Conservation (phyloP, 2,888 invertebrate species). For the Ethmia dodecea region DNA sequence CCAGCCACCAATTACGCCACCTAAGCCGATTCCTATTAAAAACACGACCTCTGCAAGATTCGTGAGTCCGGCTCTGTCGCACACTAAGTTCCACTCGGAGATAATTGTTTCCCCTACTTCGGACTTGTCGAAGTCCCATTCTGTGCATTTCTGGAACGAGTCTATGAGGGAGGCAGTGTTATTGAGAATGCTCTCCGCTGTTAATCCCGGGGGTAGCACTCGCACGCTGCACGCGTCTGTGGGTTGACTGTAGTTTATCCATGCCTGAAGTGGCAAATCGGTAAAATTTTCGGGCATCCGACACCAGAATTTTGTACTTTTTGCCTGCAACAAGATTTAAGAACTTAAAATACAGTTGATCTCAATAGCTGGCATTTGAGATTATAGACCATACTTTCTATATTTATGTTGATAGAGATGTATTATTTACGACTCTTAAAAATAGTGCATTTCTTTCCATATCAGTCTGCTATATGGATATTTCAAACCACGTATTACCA, state of each 20-base stretch:
- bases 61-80: conserved; percentile 82
- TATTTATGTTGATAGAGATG: too few relatives aligned
- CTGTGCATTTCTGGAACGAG: conserved; percentile 68
- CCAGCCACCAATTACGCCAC: conserved; percentile 87
- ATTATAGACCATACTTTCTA: too few relatives aligned
- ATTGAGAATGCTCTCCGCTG: conserved; percentile 52
- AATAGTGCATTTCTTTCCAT: too few relatives aligned
- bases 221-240: conserved; percentile 76
- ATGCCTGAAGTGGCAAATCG: conserved; percentile 70
- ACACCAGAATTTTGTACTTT: conserved; percentile 84
- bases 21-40: conserved; percentile 85
- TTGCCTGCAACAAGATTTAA: conserved; percentile 72
- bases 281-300: conserved; percentile 76
- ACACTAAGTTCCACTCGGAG: conserved; percentile 87
- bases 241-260: conserved; percentile 84
- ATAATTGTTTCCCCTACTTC: conserved; percentile 82
- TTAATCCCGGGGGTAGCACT: conserved; percentile 52
- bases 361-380: too few relatives aligned
- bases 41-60: conserved; percentile 88
- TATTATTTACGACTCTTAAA: too few relatives aligned
- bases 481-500: too few relatives aligned
- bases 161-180: conserved; percentile 52
- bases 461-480: too few relatives aligned
- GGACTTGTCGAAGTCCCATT: conserved; percentile 79
- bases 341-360: too few relatives aligned